phyloP scores from a whole-genome alignment of 2,888 invertebrate genomes.

The Nymphalis c-album region DNA sequence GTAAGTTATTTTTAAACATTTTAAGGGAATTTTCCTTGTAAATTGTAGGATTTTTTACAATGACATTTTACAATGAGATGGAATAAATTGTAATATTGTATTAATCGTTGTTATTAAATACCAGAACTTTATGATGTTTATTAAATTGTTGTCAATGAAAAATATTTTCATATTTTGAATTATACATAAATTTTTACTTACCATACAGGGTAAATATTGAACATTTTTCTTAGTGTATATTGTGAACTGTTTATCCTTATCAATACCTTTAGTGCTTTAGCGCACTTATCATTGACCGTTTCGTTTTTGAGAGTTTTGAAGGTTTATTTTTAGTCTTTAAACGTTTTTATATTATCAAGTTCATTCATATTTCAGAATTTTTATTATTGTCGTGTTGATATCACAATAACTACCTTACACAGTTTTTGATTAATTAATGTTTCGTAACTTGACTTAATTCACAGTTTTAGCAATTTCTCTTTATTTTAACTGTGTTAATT shows the following conservation, averaged over 20 bases:
- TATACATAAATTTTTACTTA: conserved; percentile 1
- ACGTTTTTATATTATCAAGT: not conserved
- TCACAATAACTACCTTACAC: conserved; percentile 12
- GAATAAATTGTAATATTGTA: not conserved
- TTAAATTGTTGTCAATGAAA: not conserved
- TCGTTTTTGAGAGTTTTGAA: not conserved
- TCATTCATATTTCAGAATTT: conserved; percentile 13
- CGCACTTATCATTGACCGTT: not conserved
- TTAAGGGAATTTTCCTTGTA: not conserved
- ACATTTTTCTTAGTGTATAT: not conserved
- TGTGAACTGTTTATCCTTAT: not conserved
- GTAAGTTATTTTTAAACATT: not conserved
- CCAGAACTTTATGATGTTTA: not conserved
- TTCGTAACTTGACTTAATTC: conserved; percentile 20
- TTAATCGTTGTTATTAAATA: not conserved
- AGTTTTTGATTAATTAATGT: conserved; percentile 13
- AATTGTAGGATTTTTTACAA: no score
- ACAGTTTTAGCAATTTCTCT: conserved; percentile 5
- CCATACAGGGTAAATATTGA: conserved; percentile 12
- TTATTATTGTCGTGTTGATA: conserved; percentile 2
- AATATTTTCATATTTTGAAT: not conserved
- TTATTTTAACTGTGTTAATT: conserved; percentile 8
- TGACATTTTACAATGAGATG: not conserved
- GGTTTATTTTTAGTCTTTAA: not conserved
- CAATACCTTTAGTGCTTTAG: conserved; percentile 2